Evolutionary conservation across 2,113 vertebrate species (phyloP).

Genomic region (Nyctibius bracteatus): DNA sequence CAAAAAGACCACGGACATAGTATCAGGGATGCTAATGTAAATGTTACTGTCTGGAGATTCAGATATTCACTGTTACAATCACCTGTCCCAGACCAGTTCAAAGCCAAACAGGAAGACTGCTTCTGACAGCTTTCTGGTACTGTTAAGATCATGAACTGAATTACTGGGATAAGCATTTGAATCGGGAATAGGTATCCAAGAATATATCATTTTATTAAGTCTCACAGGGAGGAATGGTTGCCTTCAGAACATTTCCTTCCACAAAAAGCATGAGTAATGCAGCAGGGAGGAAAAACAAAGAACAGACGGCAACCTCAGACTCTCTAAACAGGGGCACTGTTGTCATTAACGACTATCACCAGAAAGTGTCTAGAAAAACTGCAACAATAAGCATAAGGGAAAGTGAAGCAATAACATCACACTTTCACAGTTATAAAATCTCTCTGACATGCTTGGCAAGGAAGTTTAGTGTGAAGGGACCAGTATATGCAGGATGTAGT

Average conservation of each 20-base stretch:
- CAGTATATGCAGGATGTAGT: not conserved
- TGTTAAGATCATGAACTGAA: not conserved
- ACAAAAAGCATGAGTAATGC: conserved; percentile 22
- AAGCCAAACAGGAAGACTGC: not conserved
- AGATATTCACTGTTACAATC: not conserved
- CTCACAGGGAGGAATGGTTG: not conserved
- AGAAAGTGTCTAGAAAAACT: conserved; percentile 39
- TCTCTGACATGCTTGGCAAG: conserved; percentile 48
- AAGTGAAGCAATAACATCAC: not conserved
- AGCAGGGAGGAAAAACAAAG: conserved; percentile 19
- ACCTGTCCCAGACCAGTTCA: not conserved
- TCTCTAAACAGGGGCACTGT: not conserved
- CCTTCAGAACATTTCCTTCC: conserved; percentile 5
- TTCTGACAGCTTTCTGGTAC: not conserved
- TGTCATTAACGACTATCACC: conserved; percentile 43
- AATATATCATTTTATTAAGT: not conserved
- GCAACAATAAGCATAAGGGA: conserved; percentile 42
- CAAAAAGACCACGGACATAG: not conserved
- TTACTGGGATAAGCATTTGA: not conserved
- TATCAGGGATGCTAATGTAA: not conserved
- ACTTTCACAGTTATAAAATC: conserved; percentile 51
- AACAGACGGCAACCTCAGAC: conserved; percentile 10
- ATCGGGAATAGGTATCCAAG: not conserved
- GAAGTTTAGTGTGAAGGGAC: conserved; percentile 7
- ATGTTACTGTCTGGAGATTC: not conserved